These are phyloP conservation scores for Apteryx owenii DNA, from an alignment of 2,113 vertebrate species.

Conservation along the genomic window DNA sequence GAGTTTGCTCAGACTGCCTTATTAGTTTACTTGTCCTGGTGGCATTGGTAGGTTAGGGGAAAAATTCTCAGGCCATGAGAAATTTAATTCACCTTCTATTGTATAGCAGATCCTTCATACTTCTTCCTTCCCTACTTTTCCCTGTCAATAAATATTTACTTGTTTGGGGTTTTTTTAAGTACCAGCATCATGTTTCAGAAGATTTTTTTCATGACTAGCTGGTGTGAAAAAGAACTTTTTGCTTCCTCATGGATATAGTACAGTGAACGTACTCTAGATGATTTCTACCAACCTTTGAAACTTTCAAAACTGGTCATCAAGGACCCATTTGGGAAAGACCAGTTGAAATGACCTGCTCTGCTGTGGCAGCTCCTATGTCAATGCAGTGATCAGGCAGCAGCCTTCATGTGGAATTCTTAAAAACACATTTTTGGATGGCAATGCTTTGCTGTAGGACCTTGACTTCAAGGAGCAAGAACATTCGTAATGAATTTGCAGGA, in stretches of 20 bases:
- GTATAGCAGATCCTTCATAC: not conserved
- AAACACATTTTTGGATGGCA: not conserved
- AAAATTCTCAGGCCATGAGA: not conserved
- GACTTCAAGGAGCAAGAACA: not conserved
- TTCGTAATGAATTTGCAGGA: not conserved
- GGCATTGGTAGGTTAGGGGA: not conserved
- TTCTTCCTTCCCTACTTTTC: not conserved
- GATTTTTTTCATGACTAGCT: not conserved
- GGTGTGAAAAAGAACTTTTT: not conserved
- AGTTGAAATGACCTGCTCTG: not conserved
- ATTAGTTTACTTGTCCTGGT: not conserved
- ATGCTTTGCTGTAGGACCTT: not conserved
- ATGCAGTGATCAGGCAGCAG: not conserved
- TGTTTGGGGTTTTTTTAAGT: not conserved
- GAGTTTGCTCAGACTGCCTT: not conserved
- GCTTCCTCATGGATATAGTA: accelerated
- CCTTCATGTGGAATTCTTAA: not conserved
- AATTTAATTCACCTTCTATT: not conserved
- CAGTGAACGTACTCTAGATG: not conserved
- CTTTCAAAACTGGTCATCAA: not conserved
- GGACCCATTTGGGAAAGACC: not conserved
- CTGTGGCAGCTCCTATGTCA: not conserved
- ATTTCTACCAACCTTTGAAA: not conserved
- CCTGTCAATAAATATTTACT: not conserved
- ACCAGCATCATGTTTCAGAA: not conserved